Conservation (phyloP, 2,888 invertebrate genomes). For the Leptura quadrifasciata region DNA sequence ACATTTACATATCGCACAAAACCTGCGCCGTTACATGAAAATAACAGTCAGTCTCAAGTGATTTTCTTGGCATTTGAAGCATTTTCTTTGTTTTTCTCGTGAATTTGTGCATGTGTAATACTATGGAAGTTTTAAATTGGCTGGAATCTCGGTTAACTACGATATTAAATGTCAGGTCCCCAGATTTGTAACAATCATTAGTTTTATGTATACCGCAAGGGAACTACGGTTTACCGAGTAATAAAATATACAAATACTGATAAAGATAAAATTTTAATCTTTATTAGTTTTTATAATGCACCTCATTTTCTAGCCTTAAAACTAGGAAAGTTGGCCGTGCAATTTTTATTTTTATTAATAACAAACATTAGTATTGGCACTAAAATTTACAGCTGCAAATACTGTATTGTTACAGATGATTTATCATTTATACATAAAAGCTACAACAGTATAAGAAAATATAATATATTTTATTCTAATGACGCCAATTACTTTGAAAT, state of each 20-base stretch:
- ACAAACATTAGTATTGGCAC: no score
- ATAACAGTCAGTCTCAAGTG: conserved; percentile 56
- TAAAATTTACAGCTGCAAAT: no score
- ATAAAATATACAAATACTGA: not conserved
- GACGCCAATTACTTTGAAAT: no score
- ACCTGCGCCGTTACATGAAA: conserved; percentile 49
- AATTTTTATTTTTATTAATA: not conserved
- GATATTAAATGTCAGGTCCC: conserved; percentile 7
- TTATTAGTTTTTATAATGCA: not conserved
- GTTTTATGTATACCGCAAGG: not conserved
- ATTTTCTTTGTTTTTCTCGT: conserved; percentile 51
- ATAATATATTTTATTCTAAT: no score
- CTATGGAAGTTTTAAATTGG: conserved; percentile 33
- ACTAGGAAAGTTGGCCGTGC: not conserved
- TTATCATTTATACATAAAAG: no score
- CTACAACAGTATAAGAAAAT: no score
- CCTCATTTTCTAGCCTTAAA: not conserved
- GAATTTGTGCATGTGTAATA: conserved; percentile 21
- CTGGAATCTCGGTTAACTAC: conserved; percentile 27
- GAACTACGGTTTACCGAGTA: not conserved
- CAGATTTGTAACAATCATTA: conserved; percentile 4
- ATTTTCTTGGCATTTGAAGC: conserved; percentile 56
- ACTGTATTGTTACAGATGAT: no score
- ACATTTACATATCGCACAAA: conserved; percentile 50
- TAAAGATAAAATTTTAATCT: not conserved